Evolutionary conservation across 2,113 vertebrate genomes (phyloP), one percentile per base, ranked within the genome.

Genomic region (Hydrochoerus hydrochaeris): DNA sequence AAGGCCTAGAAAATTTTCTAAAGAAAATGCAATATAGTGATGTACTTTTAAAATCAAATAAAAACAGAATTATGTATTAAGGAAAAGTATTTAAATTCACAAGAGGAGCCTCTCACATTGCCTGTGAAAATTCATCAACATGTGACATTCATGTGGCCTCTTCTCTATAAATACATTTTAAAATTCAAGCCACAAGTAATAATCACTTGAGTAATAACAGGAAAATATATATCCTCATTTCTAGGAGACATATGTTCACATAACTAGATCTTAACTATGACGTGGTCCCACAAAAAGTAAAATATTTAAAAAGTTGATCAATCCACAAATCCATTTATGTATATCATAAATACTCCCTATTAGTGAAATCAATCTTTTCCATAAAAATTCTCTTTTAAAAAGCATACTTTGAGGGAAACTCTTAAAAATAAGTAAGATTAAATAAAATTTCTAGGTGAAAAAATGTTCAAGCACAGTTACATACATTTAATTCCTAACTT

Each of bases 181-280:
- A 88, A 85, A 89, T 82, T 44, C 19, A 96, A 95, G 57, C 3
- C 24, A 88, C 20, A 95, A 80, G 73, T 60, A 90, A 63, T 52
- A 83, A 49, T 83, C n/a, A 82, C 26, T 81, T 81, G 49, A 57
- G n/a, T 82, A 35, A 19, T 32, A 91, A 67, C 19, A 81, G 24
- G 17, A 82, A 82, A 83, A 62, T 35, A 62, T 41, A 62, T 35
- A 62, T 41, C 12, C 52, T 60, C 30, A 75, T 32, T 44, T 94
- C 67, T 44, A 60, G 20, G 52, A 41, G 44, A 84, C 14, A 58
- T 5, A 69, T 26, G 19, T n/a, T 71, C 52, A 24, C 11, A 63
- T 73, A 84, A 94, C 87, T 67, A 4, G 69, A 65, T 86, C 71
- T 78, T 54, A 86, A 80, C 26, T 78, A 41, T 71, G 49, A 26